Base-by-base conservation (phyloP, 2,888 invertebrate species). In the Dimorphilus gyrociliatus region DNA sequence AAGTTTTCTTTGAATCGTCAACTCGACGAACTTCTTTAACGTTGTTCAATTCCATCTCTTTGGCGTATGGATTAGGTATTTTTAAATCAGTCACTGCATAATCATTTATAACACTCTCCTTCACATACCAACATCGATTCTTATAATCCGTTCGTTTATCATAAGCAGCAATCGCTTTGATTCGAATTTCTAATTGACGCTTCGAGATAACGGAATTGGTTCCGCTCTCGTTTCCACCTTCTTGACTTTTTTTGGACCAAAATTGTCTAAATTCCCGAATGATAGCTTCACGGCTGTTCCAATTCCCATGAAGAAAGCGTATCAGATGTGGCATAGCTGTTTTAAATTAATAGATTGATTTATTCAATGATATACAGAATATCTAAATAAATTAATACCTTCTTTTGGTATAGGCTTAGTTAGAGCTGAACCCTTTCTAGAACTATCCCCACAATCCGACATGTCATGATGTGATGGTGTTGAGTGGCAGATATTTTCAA, bases 101-200 rank as follows among this genome's bases (percentile, higher is more conserved):
- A 44, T 71, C 65, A 19, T 69, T 61, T 10, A 72, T 60, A 1
- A 69, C 43, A 8, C 71, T 69, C 6, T 69, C 63, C 1, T 67
- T 50, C 1, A 78, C 75, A 42, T 70, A 68, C 78, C 78, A 78
- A 44, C 73, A 74, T 33, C 69, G 72, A 30, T 70, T 69, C 35
- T 67, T 65, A 12, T 37, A n/a, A 1, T 70, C 69, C 0, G 69
- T 62, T 39, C 69, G 68, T 29, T 65, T 62, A 38, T 66, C 70
- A 68, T 74, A 74, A 2, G 57, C 61, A 1, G 75, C 75, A 10
- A 75, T 63, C 41, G 72, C 68, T 28, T 68, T 68, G 19, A 78
- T 69, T 48, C 46, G 53, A 10, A 45, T 40, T 16, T 50, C 52
- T 16, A 54, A 33, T 36, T 55, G 56, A 16, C 53, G 36, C 37